A percentile compares a stretch with the other conserved stretches of the same genome.
Conservation (phyloP, 30 jellyfish, hydroid and myxozoan species). For the Hydra vulgaris region DNA sequence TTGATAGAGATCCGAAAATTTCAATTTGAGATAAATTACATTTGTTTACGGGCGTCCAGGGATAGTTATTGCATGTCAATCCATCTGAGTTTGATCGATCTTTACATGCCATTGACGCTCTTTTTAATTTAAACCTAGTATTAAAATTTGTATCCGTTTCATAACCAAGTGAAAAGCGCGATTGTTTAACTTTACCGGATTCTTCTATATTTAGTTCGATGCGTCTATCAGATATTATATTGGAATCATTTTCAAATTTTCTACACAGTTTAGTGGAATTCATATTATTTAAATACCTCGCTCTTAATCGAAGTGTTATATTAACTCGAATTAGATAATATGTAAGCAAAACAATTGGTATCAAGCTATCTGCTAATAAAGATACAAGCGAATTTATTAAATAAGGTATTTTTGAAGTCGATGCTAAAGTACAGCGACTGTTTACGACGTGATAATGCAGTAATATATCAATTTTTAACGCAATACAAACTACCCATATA, state of each 20-base stretch:
- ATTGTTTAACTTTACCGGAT: background rate
- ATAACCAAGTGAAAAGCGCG: background rate
- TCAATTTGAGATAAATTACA: background rate
- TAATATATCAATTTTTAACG: background rate
- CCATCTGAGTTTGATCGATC: background rate
- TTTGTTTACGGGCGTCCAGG: background rate
- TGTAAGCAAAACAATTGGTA: constrained; percentile 20
- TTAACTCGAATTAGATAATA: constrained; percentile 4
- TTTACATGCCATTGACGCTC: background rate
- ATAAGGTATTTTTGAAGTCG: background rate
- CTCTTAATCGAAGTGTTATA: background rate
- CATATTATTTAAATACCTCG: background rate
- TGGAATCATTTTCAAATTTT: background rate
- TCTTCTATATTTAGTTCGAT: background rate
- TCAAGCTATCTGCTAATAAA: constrained; percentile 11
- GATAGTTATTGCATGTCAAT: background rate
- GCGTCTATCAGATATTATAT: background rate
- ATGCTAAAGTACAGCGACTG: background rate
- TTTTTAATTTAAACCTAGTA: background rate
- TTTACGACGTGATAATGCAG: background rate
- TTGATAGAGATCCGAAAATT: background rate
- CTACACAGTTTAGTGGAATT: background rate
- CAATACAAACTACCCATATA: constrained; percentile 17
- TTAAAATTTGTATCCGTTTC: background rate
- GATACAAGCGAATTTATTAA: background rate